Base-by-base conservation (phyloP, 2,113 vertebrate species). In the Trogon surrucura region DNA sequence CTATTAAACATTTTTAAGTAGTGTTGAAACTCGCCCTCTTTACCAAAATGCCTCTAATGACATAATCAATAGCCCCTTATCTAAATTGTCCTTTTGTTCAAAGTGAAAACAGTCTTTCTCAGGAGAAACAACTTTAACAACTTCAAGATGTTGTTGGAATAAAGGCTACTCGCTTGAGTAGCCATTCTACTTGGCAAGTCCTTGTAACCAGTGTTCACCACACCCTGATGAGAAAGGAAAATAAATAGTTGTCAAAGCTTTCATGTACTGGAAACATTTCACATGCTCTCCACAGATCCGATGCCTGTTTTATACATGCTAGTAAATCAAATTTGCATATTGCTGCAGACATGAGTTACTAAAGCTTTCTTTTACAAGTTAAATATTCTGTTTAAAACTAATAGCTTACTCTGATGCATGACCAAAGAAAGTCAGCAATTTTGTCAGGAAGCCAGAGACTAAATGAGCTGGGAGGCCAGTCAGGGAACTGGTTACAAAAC, bases 121-220 rank as follows among this genome's bases (percentile, higher is more conserved):
- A 54, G 98, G 98, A 97, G 98, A 99, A 94, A 98, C 97, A 93
- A 96, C 98, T 97, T 99, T 97, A 99, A 98, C 97, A 98, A 97
- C 94, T 98, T 99, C 97, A 99, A 98, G 67, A 99, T 94, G 95
- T 98, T 98, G 97, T 97, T 98, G 47, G 98, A 99, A 95, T 98
- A 99, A 88, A 98, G 97, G 78, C 98, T 98, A 98, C 98, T 98
- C 96, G 99, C 98, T 95, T 98, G 98, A 81, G 98, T 98, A 88
- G 99, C 97, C 98, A 98, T 98, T 95, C 97, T 98, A 80, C 98
- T 99, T 95, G 98, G 98, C 97, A 99, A 98, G 94, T 98, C 96
- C 13, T 97, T 97, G 96, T 97, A 98, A 91, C 98, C 98, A 66
- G 98, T 88, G 91, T 98, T 98, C 29, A 99, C 98, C 97, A 99